Evolutionary conservation across 2,888 invertebrate genomes (phyloP).

Genomic region (Eupithecia centaureata): DNA sequence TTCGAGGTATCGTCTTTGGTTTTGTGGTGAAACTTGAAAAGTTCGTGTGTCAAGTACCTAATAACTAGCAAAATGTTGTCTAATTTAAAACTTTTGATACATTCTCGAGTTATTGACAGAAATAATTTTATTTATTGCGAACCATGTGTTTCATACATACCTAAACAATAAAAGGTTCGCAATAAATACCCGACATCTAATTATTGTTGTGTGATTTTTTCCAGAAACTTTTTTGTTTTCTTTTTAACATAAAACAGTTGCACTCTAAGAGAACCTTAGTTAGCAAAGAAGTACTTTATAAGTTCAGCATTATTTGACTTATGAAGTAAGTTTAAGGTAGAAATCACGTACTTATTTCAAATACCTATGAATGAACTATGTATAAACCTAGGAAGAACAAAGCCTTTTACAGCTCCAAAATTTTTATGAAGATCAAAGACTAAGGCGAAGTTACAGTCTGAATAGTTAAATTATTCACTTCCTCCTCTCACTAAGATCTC

Average conservation of each 20-base stretch:
- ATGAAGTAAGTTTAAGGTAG: neutral
- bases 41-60: too few species aligned
- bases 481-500: slow-evolving; percentile 16
- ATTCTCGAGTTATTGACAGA: too few species aligned
- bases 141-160: too few species aligned
- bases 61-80: too few species aligned
- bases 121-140: too few species aligned
- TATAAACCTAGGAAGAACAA: neutral
- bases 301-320: slow-evolving; percentile 1
- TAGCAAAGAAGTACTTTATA: too few species aligned
- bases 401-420: neutral
- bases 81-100: too few species aligned
- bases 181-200: neutral
- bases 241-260: neutral
- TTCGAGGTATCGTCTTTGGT: too few species aligned
- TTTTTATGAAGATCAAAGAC: neutral
- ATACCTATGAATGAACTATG: neutral
- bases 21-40: too few species aligned
- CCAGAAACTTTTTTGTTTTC: neutral
- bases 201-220: neutral
- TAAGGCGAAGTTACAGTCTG: slow-evolving; percentile 1
- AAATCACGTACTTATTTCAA: neutral
- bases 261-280: too few species aligned
- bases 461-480: slow-evolving; percentile 27
- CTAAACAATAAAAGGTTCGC: neutral